Conservation (phyloP, 2,797 vertebrate genomes). For the Mus caroli region DNA sequence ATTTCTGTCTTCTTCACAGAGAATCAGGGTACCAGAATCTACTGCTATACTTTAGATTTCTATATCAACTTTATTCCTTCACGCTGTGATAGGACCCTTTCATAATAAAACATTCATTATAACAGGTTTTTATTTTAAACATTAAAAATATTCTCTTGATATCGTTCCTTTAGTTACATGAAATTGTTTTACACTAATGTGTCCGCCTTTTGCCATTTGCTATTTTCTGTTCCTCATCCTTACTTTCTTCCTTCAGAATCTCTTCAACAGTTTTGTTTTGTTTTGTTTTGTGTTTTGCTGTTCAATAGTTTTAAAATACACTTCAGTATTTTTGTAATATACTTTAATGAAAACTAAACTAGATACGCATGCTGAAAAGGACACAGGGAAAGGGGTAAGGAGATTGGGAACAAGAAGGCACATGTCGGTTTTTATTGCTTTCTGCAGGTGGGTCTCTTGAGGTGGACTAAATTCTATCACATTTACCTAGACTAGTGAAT, state of each 20-base stretch:
- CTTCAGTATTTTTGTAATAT: background rate
- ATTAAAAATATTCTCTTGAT: background rate
- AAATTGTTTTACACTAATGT: background rate
- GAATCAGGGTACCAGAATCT: conserved; percentile 19
- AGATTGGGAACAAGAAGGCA: background rate
- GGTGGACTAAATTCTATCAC: background rate
- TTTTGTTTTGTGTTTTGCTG: background rate
- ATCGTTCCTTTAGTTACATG: conserved; percentile 26
- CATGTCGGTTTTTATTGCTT: background rate
- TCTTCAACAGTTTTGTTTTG: background rate
- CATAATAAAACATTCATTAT: conserved; percentile 34
- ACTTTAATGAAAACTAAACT: background rate
- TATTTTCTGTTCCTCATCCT: background rate
- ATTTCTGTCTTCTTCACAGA: background rate
- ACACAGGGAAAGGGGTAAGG: background rate
- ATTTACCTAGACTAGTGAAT: conserved; percentile 3
- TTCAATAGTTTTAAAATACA: background rate
- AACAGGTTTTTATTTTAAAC: conserved; percentile 30
- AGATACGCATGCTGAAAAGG: background rate
- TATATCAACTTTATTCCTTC: conserved; percentile 15
- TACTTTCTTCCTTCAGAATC: background rate
- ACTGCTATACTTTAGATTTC: background rate
- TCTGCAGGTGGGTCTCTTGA: background rate
- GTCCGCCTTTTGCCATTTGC: background rate
- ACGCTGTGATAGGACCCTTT: conserved; percentile 21